Percentiles rank a stretch among this genome's conserved stretches.
These are phyloP conservation scores for Sabatieria punctata DNA, from an alignment of 2,888 invertebrate species.

Conservation along the genomic window DNA sequence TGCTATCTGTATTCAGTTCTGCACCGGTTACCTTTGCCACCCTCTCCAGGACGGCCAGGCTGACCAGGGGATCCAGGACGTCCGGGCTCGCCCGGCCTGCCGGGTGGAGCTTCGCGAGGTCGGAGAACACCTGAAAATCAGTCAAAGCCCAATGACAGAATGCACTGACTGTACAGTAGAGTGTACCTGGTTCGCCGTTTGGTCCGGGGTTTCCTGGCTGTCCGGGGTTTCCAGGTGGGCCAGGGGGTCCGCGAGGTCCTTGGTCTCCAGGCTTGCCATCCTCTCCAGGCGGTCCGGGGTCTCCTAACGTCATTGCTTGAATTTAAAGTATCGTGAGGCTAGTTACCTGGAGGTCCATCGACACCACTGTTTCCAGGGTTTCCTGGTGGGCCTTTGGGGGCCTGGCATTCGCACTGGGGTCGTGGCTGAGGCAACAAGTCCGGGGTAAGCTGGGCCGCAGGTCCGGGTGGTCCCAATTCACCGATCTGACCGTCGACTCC, in stretches of 20 bases:
- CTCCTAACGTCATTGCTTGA: no score
- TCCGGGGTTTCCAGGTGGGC: background rate
- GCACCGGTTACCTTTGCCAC: no score
- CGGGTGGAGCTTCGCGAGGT: background rate
- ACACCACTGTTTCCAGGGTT: background rate
- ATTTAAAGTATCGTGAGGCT: no score
- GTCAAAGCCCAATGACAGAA: no score
- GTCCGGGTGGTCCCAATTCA: background rate
- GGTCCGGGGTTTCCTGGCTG: background rate
- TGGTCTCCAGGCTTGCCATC: background rate
- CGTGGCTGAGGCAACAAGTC: background rate
- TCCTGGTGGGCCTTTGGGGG: constrained; percentile 14
- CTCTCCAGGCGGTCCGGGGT: background rate
- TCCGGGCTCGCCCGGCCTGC: background rate
- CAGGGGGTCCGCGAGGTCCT: background rate
- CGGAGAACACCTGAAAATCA: no score
- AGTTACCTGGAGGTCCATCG: no score
- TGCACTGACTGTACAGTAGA: no score
- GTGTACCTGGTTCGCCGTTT: background rate
- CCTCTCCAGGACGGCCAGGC: background rate
- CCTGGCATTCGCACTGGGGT: constrained; percentile 28
- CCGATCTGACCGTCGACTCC: constrained; percentile 6
- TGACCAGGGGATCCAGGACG: background rate
- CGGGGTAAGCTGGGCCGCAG: background rate
- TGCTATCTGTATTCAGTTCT: background rate